Percentiles rank a stretch among this genome's conserved stretches.
Evolutionary conservation across 2,888 invertebrate genomes (phyloP).

Genomic region (Eupeodes luniger): DNA sequence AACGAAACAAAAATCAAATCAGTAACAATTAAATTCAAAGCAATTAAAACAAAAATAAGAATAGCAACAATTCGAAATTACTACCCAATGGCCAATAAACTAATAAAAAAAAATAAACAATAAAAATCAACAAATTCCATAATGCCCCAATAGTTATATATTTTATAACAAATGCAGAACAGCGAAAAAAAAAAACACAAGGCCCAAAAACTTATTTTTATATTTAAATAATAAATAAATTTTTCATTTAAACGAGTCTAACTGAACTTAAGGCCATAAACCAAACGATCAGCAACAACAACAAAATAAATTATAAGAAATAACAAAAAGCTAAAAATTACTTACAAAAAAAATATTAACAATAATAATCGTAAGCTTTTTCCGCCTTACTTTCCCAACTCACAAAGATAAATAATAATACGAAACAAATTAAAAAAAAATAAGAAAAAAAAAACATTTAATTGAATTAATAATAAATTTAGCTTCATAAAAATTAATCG

Average conservation of each 20-base stretch:
- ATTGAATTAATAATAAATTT: slow-evolving; percentile 70
- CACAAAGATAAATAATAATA: slow-evolving; percentile 61
- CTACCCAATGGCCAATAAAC: slow-evolving; percentile 11
- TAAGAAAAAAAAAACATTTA: slow-evolving; percentile 47
- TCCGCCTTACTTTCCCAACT: slow-evolving; percentile 41
- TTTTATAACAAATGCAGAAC: slow-evolving; percentile 29
- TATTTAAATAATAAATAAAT: slow-evolving; percentile 26
- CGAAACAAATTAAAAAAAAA: slow-evolving; percentile 8
- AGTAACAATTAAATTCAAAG: slow-evolving; percentile 25
- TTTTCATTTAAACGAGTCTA: background rate
- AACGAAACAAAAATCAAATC: slow-evolving; percentile 1
- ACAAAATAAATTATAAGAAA: background rate
- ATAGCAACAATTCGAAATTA: background rate
- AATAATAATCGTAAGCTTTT: slow-evolving; percentile 41
- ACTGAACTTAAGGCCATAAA: background rate
- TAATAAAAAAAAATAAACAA: slow-evolving; percentile 57
- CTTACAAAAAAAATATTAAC: slow-evolving; percentile 41
- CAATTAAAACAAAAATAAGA: background rate
- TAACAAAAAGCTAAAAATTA: slow-evolving; percentile 8
- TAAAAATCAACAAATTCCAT: slow-evolving; percentile 54
- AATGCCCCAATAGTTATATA: slow-evolving; percentile 60
- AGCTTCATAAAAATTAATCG: slow-evolving; percentile 74
- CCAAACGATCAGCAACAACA: background rate
- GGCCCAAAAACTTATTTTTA: slow-evolving; percentile 23
- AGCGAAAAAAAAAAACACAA: slow-evolving; percentile 18